Base-by-base conservation (phyloP, 2,888 invertebrate genomes). In the Ischnura elegans region DNA sequence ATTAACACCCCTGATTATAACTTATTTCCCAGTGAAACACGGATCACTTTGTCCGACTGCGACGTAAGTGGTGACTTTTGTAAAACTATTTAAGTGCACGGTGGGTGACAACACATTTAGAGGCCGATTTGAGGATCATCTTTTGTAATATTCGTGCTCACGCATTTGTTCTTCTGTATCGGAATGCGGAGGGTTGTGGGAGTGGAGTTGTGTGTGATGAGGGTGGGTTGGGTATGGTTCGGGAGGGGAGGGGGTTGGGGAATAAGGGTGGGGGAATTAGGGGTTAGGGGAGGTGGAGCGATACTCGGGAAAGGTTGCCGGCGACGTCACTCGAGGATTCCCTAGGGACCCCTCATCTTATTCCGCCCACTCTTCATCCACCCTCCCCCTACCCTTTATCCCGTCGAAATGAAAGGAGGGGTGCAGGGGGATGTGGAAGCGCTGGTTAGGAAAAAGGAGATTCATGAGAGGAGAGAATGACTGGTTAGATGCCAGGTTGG, bases 261-360 rank as follows among this genome's bases (percentile, higher is more conserved):
- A 42, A 85, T 43, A 36, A 43, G 36, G 85, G 85, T 43, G 43
- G 43, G 86, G 45, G 86, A 8, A 4, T 2, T 6, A 6, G 36
- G 25, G 45, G 86, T n/a, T 13, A 10, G n/a, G 86, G 45, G 46
- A 42, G 42, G n/a, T 6, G 86, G 45, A 25, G n/a, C 46, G 45
- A 36, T 86, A 46, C 86, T 86, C n/a, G 86, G 43, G 86, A 86
- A 86, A 86, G 86, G 86, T 86, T 86, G 86, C 86, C 45, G 45
- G 46, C 45, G 43, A 86, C 86, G 86, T 86, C 86, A 86, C 86
- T 46, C 46, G 86, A 46, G 46, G 45, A 86, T 86, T 46, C 86
- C 86, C 86, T 45, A 21, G 86, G 86, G 86, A 86, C 29, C 46
- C 86, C 86, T 86, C 45, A 46, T 76, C 76, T 76, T 76, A 61